Evolutionary conservation across 2,797 vertebrate species (phyloP).

Genomic region (Muscicapa striata): DNA sequence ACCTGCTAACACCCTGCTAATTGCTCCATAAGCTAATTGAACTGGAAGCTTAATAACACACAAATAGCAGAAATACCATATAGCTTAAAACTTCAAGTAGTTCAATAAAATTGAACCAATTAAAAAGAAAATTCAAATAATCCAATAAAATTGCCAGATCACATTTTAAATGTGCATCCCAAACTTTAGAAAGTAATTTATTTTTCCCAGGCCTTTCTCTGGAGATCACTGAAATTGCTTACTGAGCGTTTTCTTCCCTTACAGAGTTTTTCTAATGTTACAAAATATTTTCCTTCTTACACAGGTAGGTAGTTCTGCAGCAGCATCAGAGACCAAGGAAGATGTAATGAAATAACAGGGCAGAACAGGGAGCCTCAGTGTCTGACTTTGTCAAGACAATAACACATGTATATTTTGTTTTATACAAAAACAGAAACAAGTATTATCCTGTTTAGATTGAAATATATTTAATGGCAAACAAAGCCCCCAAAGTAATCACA

Average conservation of each 20-base stretch:
- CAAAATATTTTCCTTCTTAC: not conserved
- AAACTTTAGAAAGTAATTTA: not conserved
- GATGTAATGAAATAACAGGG: not conserved
- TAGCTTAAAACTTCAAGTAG: not conserved
- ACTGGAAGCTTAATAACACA: not conserved
- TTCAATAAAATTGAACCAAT: not conserved
- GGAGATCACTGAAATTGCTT: not conserved
- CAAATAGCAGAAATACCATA: not conserved
- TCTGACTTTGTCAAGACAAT: not conserved
- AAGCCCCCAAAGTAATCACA: not conserved
- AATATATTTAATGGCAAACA: not conserved
- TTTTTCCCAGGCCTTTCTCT: not conserved
- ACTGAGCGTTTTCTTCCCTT: not conserved
- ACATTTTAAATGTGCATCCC: not conserved
- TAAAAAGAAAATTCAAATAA: slow-evolving; percentile 10
- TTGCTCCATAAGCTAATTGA: not conserved
- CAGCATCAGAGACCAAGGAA: not conserved
- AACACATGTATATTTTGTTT: not conserved
- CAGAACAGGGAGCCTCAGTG: not conserved
- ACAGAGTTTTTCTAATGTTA: not conserved
- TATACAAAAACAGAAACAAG: not conserved
- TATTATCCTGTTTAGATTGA: not conserved
- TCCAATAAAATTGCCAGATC: not conserved
- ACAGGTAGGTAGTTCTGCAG: not conserved
- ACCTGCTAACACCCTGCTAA: slow-evolving; percentile 13